Conservation (phyloP, 1,140 invertebrate species). For the Temnothorax longispinosus region DNA sequence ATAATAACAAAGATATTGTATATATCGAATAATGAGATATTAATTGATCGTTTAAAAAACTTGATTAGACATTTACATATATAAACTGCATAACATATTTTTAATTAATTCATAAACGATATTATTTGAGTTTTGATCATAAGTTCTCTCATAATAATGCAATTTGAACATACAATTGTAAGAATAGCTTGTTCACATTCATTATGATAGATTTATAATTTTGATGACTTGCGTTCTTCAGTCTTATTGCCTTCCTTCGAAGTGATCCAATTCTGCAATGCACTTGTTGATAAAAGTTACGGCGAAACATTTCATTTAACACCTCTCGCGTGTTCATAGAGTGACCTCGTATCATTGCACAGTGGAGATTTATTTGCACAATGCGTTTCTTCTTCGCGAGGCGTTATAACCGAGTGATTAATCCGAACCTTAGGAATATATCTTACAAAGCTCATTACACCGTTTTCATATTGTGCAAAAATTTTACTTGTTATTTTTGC, state of each 20-base stretch:
- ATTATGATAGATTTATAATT: constrained; percentile 7
- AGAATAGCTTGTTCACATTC: background rate
- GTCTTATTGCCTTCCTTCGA: constrained; percentile 1
- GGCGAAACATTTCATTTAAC: constrained; percentile 18
- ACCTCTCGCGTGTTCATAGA: constrained; percentile 15
- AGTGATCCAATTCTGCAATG: background rate
- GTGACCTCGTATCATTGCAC: background rate
- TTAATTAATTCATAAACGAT: background rate
- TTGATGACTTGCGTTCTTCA: background rate
- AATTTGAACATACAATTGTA: background rate
- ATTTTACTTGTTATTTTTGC: background rate
- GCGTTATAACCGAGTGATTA: background rate
- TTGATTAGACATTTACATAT: background rate
- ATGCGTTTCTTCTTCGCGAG: background rate
- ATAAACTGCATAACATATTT: background rate
- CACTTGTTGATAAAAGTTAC: constrained; percentile 20
- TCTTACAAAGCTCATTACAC: background rate
- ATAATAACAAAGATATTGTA: background rate
- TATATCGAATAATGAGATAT: background rate
- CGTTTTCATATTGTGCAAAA: background rate
- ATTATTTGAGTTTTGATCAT: background rate
- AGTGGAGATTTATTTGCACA: background rate
- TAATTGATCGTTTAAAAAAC: background rate
- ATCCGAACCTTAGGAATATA: background rate
- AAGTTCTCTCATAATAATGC: background rate